Evolutionary conservation across 2,797 vertebrate species (phyloP).

Genomic region (Oreortyx pictus): DNA sequence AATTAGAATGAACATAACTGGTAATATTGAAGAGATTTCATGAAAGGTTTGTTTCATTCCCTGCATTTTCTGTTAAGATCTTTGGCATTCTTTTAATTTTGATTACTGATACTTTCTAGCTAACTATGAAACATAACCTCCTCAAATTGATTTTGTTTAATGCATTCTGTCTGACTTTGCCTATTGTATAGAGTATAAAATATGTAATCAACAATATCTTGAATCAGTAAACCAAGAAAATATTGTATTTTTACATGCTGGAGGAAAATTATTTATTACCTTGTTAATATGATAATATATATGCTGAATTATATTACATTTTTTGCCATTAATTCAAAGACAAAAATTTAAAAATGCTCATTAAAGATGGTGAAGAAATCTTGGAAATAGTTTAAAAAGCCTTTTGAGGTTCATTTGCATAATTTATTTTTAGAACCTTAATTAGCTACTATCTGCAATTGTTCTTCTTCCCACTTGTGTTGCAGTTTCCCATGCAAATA

Average conservation of each 20-base stretch:
- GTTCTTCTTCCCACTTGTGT: conserved; percentile 75
- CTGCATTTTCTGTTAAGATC: background rate
- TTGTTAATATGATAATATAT: background rate
- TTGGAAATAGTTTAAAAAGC: conserved; percentile 62
- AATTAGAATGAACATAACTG: background rate
- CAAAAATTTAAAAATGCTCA: conserved; percentile 14
- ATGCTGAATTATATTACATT: conserved; percentile 27
- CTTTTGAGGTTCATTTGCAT: conserved; percentile 75
- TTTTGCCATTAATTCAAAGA: conserved; percentile 29
- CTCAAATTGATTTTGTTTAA: background rate
- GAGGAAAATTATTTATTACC: background rate
- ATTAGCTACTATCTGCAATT: conserved; percentile 76
- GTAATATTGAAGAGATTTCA: background rate
- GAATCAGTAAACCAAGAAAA: background rate
- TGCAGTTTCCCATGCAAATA: conserved; percentile 77
- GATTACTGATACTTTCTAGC: background rate
- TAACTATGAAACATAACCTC: background rate
- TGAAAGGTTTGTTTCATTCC: background rate
- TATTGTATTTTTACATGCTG: background rate
- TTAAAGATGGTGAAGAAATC: conserved; percentile 52
- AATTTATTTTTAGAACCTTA: conserved; percentile 81
- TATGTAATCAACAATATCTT: background rate
- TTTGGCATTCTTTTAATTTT: background rate
- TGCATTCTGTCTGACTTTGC: background rate
- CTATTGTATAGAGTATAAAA: background rate